Percentiles rank a stretch among this genome's conserved stretches.
These are phyloP conservation scores for Oxycera nigricornis DNA, from an alignment of 2,888 invertebrate genomes.

Conservation along the genomic window DNA sequence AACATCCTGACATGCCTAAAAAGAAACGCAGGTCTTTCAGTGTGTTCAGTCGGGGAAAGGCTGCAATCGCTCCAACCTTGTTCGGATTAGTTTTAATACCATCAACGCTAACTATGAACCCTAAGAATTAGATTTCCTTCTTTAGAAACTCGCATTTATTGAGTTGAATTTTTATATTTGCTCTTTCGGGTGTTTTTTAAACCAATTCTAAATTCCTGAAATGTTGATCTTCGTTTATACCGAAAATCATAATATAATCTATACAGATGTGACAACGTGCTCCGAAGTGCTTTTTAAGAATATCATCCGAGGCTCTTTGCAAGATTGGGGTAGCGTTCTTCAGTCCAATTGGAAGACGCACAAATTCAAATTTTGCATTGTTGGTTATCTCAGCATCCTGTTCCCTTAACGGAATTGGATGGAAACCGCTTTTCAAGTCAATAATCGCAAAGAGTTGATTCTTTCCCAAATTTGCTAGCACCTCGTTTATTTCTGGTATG, in stretches of 20 bases:
- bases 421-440: constrained; percentile 11
- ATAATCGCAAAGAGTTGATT: background rate
- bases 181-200: background rate
- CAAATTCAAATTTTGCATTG: background rate
- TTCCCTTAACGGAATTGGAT: too few relatives aligned
- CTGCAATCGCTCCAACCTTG: too few relatives aligned
- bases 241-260: too few relatives aligned
- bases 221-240: background rate
- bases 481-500: background rate
- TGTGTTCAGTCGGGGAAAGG: too few relatives aligned
- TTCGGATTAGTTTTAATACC: too few relatives aligned
- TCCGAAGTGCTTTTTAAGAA: too few relatives aligned
- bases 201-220: background rate
- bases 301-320: constrained; percentile 12
- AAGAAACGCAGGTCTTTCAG: too few relatives aligned
- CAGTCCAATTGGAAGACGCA: constrained; percentile 5
- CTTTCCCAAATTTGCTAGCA: background rate
- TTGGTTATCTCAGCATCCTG: background rate
- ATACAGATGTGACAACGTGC: too few relatives aligned
- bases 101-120: too few relatives aligned
- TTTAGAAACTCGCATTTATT: too few relatives aligned
- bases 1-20: too few relatives aligned
- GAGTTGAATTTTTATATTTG: background rate
- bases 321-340: constrained; percentile 1
- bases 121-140: too few relatives aligned